Conservation (phyloP, 2,797 vertebrate genomes). For the Otus scops region DNA sequence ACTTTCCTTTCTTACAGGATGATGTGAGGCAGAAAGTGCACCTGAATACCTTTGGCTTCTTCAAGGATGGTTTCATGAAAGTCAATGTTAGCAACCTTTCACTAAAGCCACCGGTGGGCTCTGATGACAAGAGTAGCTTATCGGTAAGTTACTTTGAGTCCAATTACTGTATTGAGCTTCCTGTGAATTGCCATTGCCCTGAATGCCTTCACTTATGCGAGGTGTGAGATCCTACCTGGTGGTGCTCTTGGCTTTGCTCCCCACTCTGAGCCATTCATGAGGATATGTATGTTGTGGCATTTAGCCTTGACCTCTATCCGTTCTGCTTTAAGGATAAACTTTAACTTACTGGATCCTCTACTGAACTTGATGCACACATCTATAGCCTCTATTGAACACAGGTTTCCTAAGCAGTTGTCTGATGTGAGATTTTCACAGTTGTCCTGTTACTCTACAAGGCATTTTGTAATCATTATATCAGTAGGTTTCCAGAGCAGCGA, state of each 20-base stretch:
- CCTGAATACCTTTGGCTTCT: conserved; percentile 88
- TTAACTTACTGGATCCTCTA: rapidly evolving
- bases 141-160: conserved; percentile 16
- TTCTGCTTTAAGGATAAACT: neutral
- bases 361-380: rapidly evolving
- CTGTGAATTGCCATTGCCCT: neutral
- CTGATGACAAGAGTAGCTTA: neutral
- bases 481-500: neutral
- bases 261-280: neutral
- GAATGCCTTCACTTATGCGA: neutral
- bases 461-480: neutral
- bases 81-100: conserved; percentile 80
- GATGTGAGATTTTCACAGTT: neutral
- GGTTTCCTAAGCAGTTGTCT: neutral
- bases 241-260: neutral
- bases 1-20: conserved; percentile 65
- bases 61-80: conserved; percentile 83
- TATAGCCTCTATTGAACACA: rapidly evolving
- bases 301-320: neutral
- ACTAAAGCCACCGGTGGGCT: neutral
- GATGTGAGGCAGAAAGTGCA: conserved; percentile 86
- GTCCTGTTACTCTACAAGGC: neutral
- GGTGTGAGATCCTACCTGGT: neutral
- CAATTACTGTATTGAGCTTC: neutral
- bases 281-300: neutral